Evolutionary conservation across 2,797 vertebrate species (phyloP).

Genomic region (Monodelphis domestica): DNA sequence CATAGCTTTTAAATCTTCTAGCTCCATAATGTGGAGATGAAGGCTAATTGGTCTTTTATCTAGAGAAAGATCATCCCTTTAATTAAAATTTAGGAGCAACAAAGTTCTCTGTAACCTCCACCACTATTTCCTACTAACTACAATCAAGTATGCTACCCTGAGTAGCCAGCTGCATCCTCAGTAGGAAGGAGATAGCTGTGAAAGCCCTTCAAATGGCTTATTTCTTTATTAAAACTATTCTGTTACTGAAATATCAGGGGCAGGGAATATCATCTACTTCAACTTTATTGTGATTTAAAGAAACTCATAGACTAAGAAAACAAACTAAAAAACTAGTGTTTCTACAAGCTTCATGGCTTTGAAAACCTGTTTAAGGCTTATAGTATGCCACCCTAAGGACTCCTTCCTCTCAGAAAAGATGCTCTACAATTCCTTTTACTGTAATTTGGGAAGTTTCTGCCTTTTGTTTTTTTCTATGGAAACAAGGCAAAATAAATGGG

Average conservation of each 20-base stretch:
- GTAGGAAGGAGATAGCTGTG: background rate
- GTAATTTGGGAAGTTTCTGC: background rate
- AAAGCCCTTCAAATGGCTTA: conserved; percentile 29
- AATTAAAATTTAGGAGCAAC: conserved; percentile 50
- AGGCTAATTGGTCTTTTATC: conserved; percentile 58
- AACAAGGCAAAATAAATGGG: background rate
- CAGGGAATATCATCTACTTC: background rate
- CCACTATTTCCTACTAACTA: conserved; percentile 37
- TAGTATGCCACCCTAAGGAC: background rate
- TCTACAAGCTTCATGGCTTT: background rate
- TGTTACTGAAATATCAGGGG: background rate
- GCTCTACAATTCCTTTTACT: background rate
- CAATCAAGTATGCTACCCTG: background rate
- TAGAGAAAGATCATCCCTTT: conserved; percentile 51
- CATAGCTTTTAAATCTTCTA: conserved; percentile 56
- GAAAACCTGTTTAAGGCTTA: background rate
- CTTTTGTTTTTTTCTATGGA: background rate
- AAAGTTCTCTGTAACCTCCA: conserved; percentile 37
- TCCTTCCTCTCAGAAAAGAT: background rate
- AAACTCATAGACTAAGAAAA: background rate
- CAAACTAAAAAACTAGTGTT: background rate
- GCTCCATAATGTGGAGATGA: conserved; percentile 52
- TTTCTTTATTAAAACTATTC: background rate
- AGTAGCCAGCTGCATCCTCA: background rate
- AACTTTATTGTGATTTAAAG: background rate